Percentiles rank a stretch among this genome's conserved stretches.
These are phyloP conservation scores for Gavialis gangeticus DNA, from an alignment of 2,113 vertebrate genomes.

Conservation along the genomic window DNA sequence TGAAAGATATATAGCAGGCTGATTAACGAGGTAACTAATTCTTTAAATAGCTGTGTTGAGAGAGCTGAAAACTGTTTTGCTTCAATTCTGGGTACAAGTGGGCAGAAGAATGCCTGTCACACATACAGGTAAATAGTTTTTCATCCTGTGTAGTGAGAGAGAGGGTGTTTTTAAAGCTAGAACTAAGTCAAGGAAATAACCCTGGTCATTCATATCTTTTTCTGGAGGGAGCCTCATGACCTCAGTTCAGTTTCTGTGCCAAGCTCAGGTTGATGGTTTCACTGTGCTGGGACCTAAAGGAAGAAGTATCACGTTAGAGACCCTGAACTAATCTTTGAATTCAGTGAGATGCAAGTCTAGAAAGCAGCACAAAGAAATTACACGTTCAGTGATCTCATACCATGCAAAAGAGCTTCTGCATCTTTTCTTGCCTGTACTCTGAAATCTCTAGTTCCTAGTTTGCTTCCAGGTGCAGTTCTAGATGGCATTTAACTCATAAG, in stretches of 20 bases:
- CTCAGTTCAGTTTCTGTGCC: background rate
- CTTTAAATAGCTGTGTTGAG: background rate
- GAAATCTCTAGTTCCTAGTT: background rate
- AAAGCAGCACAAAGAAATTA: background rate
- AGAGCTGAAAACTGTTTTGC: no score
- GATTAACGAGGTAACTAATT: background rate
- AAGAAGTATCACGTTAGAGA: background rate
- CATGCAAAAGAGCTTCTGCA: background rate
- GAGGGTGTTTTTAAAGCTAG: background rate
- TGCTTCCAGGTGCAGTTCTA: background rate
- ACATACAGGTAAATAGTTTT: background rate
- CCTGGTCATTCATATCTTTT: background rate
- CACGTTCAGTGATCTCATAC: background rate
- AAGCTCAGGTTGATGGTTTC: background rate
- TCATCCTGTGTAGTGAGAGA: background rate
- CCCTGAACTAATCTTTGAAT: background rate
- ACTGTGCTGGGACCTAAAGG: background rate
- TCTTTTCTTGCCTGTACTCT: background rate
- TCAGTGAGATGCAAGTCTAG: background rate
- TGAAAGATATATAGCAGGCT: background rate
- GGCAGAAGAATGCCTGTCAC: background rate
- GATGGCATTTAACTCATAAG: background rate
- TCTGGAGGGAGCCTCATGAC: background rate
- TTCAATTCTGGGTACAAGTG: background rate
- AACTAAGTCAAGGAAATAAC: background rate